Conservation (phyloP, 2,888 invertebrate species). For the Ectemnius cavifrons region DNA sequence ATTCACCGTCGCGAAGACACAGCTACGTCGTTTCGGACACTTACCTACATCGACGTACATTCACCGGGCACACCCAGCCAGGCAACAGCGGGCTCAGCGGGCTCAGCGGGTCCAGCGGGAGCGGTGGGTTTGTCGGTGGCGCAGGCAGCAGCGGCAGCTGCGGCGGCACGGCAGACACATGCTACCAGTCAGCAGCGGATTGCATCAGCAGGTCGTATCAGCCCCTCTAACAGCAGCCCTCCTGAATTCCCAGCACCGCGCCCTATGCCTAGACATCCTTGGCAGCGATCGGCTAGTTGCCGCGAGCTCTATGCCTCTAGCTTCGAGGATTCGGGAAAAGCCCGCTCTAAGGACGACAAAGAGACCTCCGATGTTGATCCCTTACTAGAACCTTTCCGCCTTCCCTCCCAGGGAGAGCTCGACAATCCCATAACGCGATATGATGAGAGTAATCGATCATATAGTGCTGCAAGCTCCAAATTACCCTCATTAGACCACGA, state of each 20-base stretch:
- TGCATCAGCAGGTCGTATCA: slow-evolving; percentile 78
- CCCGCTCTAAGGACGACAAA: slow-evolving; percentile 79
- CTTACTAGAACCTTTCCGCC: slow-evolving; percentile 66
- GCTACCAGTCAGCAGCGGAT: slow-evolving; percentile 72
- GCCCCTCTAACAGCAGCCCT: slow-evolving; percentile 78
- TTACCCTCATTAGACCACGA: slow-evolving; percentile 84
- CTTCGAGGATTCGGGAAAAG: slow-evolving; percentile 85
- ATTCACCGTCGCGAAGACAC: slow-evolving; percentile 82
- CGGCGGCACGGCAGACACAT: slow-evolving; percentile 65
- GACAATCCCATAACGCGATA: slow-evolving; percentile 87
- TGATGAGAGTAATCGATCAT: slow-evolving; percentile 84
- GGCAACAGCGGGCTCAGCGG: slow-evolving; percentile 69
- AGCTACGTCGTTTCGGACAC: slow-evolving; percentile 82
- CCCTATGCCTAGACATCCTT: slow-evolving; percentile 79
- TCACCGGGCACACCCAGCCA: slow-evolving; percentile 80
- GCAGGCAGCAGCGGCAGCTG: slow-evolving; percentile 9
- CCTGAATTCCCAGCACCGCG: slow-evolving; percentile 77
- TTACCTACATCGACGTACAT: slow-evolving; percentile 81
- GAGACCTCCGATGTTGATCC: slow-evolving; percentile 49
- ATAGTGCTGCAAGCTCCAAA: slow-evolving; percentile 82
- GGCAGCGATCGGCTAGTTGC: slow-evolving; percentile 91
- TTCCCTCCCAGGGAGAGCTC: slow-evolving; percentile 78
- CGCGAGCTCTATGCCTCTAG: slow-evolving; percentile 89
- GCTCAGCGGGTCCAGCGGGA: slow-evolving; percentile 69
- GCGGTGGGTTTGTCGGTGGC: slow-evolving; percentile 24